Base-by-base conservation (phyloP, 2,797 vertebrate genomes). In the Scyliorhinus canicula region DNA sequence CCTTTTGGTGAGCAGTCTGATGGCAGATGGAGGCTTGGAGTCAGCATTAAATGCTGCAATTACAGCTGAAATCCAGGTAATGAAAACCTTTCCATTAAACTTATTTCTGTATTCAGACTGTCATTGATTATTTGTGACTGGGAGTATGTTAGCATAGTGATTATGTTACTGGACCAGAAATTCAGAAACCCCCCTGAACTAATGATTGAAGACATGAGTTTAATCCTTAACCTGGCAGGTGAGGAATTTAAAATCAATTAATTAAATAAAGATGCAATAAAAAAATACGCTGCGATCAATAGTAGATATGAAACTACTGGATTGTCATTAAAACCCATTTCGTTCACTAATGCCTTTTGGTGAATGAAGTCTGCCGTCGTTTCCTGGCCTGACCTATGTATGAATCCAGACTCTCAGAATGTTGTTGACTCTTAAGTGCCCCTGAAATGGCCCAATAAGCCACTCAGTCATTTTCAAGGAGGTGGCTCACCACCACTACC, bases 61-160 rank as follows among this genome's bases (percentile, higher is more conserved):
- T 96, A 98, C 98, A 79, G 99, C 99, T n/a, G 99, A 99, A 97
- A 99, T 99, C 95, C 98, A 99, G 99, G 99, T 99, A 96, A 91
- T n/a, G n/a, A 88, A 19, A 40, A n/a, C 28, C 28, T n/a, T n/a
- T n/a, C 2, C 31, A 35, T 74, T 74, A 0, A 57, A 24, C 31
- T 21, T 57, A 28, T 40, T 31, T 47, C 50, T 8, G 9, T 74
- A 52, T 94, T 74, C 26, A 74, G 14, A 50, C 7, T 55, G 28
- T 21, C 1, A 60, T 55, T 12, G 55, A n/a, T 90, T 35, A 35
- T 90, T 90, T 16, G 26, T 60, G 86, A 55, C 35, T n/a, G 84
- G 50, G 44, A 9, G 63, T 65, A 67, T 16, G 71, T 77, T 77
- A n/a, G 35, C 35, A 77, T 77, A 14, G 35, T n/a, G 35, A 14